Evolutionary conservation across 2,888 invertebrate species (phyloP), one percentile per base, ranked within the genome.

Genomic region (Aproaerema taeniolella): DNA sequence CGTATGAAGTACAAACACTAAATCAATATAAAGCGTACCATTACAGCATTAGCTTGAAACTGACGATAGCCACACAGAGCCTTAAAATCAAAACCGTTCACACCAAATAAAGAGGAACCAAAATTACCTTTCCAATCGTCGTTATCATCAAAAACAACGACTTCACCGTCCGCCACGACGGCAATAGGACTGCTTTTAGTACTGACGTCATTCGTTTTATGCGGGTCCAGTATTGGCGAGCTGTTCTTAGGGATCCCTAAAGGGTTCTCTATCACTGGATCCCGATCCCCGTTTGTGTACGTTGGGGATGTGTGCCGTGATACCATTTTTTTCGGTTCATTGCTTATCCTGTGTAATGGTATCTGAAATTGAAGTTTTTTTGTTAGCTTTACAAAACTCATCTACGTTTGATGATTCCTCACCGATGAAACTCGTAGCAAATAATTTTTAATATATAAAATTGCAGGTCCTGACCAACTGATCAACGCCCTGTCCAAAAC

Each of bases 91-190:
- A n/a, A n/a, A n/a, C n/a, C n/a, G n/a, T n/a, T n/a, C n/a, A n/a
- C n/a, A n/a, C n/a, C n/a, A n/a, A n/a, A n/a, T n/a, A n/a, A n/a
- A n/a, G n/a, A n/a, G n/a, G n/a, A n/a, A n/a, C n/a, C 15, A 50
- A 31, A 61, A 49, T 67, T 73, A 86, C 91, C 91, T 80, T 92
- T 92, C 93, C 94, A 94, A 61, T 91, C 92, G 58, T 95, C 95
- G 49, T 92, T 93, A 70, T 95, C 95, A 67, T 96, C 95, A 61
- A 96, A 95, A 37, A 94, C 95, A 54, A 95, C 93, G 34, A 94
- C 93, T 68, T 93, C 95, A 12, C 91, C 93, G 44, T 92, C 92
- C 37, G 91, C 90, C 46, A 93, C 91, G 33, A 89, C 89, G 2
- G 89, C 88, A 59, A 89, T 88, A 31, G 89, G 88, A 58, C 88